Base-by-base conservation (phyloP, 2,113 vertebrate species). In the Heterotis niloticus region DNA sequence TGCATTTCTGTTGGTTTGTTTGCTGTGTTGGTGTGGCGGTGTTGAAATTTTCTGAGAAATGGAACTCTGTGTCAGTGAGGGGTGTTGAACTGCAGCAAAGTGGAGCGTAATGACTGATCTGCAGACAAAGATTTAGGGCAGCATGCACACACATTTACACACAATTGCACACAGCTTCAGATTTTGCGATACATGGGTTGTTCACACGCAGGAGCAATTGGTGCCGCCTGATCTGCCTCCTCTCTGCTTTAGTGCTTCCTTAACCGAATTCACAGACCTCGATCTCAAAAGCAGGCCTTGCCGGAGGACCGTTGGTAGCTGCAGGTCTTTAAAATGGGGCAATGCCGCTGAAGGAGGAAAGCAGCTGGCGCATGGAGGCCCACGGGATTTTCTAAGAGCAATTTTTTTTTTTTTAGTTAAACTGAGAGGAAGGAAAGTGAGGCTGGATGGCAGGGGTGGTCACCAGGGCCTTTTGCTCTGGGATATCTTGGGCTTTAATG, bases 361-460 rank as follows among this genome's bases (percentile, higher is more conserved):
- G 60, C 80, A 81, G 76, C 80, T 78, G 76, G 68, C 18, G 18
- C n/a, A 34, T 10, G 5, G n/a, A 74, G 64, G 56, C 72, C 54
- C 23, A 4, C 52, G 34, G n/a, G 24, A 59, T 64, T 78, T 75
- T 74, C 66, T 5, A 24, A 56, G 78, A 28, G 64, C 24, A n/a
- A 68, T 62, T 75, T n/a, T n/a, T n/a, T n/a, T n/a, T n/a, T 75
- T 57, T 76, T 44, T 78, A 59, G 62, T 70, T 82, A 68, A 24
- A 16, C 24, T 56, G 70, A 62, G 52, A 68, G 70, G 54, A 75
- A 74, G 17, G 60, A 51, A 67, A 23, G 29, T 26, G 3, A 18
- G 69, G 16, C 20, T 60, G 56, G 18, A 23, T 20, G 59, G 20
- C 5, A 20, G 59, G 5, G 75, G 20, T 9, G 18, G 59, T 9